Evolutionary conservation across 2,888 invertebrate species (phyloP).

Genomic region (Trichogramma dendrolimi): DNA sequence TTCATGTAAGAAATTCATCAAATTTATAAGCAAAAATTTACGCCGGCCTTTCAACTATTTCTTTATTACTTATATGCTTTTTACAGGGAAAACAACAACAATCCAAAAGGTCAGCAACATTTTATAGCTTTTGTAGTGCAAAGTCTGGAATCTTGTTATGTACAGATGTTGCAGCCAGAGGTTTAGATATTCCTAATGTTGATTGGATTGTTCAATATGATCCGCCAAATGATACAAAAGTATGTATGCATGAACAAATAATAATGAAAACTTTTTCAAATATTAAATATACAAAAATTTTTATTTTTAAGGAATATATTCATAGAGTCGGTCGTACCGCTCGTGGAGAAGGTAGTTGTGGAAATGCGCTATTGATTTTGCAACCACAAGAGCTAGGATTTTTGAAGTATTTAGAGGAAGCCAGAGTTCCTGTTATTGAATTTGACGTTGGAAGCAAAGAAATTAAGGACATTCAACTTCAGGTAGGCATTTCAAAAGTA

Average conservation of each 20-base stretch:
- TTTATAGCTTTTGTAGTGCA: slow-evolving; percentile 97
- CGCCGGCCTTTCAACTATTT: neutral
- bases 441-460: slow-evolving; percentile 98
- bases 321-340: slow-evolving; percentile 98
- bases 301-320: slow-evolving; percentile 78
- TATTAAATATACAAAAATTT: neutral
- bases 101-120: slow-evolving; percentile 92
- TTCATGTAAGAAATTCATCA: slow-evolving; percentile 67
- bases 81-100: slow-evolving; percentile 96
- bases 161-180: slow-evolving; percentile 96
- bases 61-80: slow-evolving; percentile 35
- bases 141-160: slow-evolving; percentile 88
- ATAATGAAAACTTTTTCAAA: too few species aligned
- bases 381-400: slow-evolving; percentile 95
- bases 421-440: slow-evolving; percentile 91
- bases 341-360: slow-evolving; percentile 86
- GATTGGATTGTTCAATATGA: slow-evolving; percentile 99
- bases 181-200: slow-evolving; percentile 92
- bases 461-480: slow-evolving; percentile 92
- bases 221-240: slow-evolving; percentile 98
- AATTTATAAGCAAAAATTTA: neutral
- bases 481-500: slow-evolving; percentile 58
- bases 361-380: slow-evolving; percentile 88
- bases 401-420: slow-evolving; percentile 85
- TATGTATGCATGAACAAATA: slow-evolving; percentile 40